phyloP scores from a whole-genome alignment of 2,797 vertebrate genomes.

The Oreortyx pictus region DNA sequence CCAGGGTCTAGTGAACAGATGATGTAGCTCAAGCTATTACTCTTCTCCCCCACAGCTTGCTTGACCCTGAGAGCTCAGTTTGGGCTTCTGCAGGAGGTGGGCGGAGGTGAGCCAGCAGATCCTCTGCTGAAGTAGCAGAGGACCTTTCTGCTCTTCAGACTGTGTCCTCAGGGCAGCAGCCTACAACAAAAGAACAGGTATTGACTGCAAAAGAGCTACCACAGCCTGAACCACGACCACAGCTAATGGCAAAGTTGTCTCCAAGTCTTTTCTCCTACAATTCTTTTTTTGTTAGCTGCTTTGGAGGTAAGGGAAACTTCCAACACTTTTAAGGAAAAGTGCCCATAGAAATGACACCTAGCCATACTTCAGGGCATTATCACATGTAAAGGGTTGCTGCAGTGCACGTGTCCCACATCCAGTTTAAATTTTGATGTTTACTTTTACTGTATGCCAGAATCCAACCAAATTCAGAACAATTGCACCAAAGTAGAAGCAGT shows the following conservation, averaged over 20 bases:
- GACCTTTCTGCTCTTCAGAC: background rate
- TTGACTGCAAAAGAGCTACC: background rate
- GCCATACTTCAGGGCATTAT: background rate
- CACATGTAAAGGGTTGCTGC: background rate
- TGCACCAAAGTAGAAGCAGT: background rate
- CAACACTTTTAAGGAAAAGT: background rate
- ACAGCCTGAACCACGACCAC: background rate
- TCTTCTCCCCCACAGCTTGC: background rate
- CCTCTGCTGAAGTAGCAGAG: background rate
- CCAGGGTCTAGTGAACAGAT: background rate
- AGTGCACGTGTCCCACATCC: background rate
- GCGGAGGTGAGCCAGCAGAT: background rate
- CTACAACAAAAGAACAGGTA: background rate
- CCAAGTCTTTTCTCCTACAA: background rate
- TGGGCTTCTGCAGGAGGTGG: conserved; percentile 17
- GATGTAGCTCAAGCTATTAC: background rate
- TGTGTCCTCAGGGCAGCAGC: background rate
- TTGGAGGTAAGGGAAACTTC: background rate
- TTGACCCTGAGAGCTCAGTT: background rate
- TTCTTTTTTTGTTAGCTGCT: background rate
- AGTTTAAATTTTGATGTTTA: background rate
- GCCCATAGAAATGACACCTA: background rate
- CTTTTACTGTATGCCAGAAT: background rate
- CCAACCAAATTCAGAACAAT: background rate
- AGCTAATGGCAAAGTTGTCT: background rate